Base-by-base conservation (phyloP, 2,888 invertebrate genomes). In the Himalopsyche tibetana region DNA sequence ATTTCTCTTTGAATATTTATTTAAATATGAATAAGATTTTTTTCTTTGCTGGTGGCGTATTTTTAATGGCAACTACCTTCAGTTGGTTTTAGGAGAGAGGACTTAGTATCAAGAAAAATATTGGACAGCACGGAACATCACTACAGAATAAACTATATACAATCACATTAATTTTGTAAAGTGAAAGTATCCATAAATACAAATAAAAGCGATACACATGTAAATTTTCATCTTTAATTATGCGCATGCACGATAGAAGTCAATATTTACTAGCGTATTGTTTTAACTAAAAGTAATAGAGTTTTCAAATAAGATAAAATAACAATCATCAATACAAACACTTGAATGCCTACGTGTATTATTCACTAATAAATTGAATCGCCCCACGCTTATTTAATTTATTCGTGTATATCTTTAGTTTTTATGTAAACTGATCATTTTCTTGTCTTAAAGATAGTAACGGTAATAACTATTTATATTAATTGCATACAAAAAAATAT, bases 121-220 rank as follows among this genome's bases (percentile, higher is more conserved):
- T 51, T 51, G 5, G 12, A 15, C 15, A 51, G 15, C 15, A 51
- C 4, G 51, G 15, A 51, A 51, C 51, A 51, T 15, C 51, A 51
- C 51, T 51, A 51, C 2, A 51, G 3, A 80, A n/a, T 80, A 0
- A 28, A 28, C 28, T 28, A 63, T 19, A 69, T 80, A 38, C 40
- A 28, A 83, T 74, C 85, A 51, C 85, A 69, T 82, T 28, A 28
- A 28, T 28, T 28, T 82, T 82, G 82, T 83, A 69, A 45, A 82
- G 86, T 84, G 86, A 86, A 84, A 84, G 84, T 55, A 42, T 56
- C 69, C 81, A 86, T 84, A 82, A 86, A 86, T 82, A 84, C 74
- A 74, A 74, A 74, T 74, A 74, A 74, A 74, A 74, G 38, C 74
- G 74, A 74, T 74, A 74, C 38, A 36, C 38, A 74, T 74, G 74